Base-by-base conservation (phyloP, 2,113 vertebrate species). In the Asarcornis scutulata region DNA sequence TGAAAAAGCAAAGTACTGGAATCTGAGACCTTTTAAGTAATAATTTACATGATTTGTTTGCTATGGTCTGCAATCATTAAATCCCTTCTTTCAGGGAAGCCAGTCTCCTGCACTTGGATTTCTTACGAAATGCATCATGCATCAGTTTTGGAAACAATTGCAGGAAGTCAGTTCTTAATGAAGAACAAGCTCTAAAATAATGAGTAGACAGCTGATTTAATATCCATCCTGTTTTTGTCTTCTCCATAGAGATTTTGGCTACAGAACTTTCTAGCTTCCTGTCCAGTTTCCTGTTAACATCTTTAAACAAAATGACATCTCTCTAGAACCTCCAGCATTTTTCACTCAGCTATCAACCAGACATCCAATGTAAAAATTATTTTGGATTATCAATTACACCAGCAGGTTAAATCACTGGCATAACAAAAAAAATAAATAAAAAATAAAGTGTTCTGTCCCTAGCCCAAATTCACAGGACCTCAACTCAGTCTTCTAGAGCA, bases 111-210 rank as follows among this genome's bases (percentile, higher is more conserved):
- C 21, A 75, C 8, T 77, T 87, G 63, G 40, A 34, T 46, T 93
- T 74, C 53, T 88, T 77, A 62, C 44, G 72, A 62, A 94, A 53
- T 3, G 20, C 29, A 71, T 32, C 36, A 67, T 9, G 8, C 26
- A 82, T 71, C 56, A 17, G 29, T 38, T 84, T 44, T 7, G 38
- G 69, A 55, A 96, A 97, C 83, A 95, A 92, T 76, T 42, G 34
- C 86, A 89, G 96, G 94, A 97, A 96, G 58, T 44, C 27, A 34
- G 52, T 40, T 40, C 80, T 78, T 72, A 88, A 84, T 1, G 7
- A 84, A 89, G 23, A 73, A 82, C 15, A 55, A 89, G 38, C 56
- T 72, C 66, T 79, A 82, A 84, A 93, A 60, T n/a, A 85, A 76
- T 0, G 0, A 74, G 68, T 6, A n/a, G 36, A 88, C 42, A 63